phyloP scores from a whole-genome alignment of 2,888 invertebrate genomes.

The Rhagonycha fulva region DNA sequence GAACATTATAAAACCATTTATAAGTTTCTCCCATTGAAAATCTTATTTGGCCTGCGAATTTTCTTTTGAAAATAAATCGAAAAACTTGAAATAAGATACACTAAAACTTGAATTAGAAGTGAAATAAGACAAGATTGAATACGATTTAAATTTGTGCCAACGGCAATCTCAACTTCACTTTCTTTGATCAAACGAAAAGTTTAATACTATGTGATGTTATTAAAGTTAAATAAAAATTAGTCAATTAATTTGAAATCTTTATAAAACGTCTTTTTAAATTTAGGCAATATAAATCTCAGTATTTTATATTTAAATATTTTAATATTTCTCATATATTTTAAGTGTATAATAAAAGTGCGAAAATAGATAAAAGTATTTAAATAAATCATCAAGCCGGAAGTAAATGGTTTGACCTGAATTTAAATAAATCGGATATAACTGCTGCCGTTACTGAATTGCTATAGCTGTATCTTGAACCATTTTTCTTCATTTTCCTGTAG shows the following conservation, averaged over 20 bases:
- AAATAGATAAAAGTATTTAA: slow-evolving; percentile 35
- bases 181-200: slow-evolving; percentile 1
- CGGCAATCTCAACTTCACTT: neutral
- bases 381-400: slow-evolving; percentile 35
- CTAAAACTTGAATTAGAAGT: slow-evolving; percentile 13
- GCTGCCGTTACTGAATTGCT: slow-evolving; percentile 36
- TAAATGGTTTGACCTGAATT: slow-evolving; percentile 37
- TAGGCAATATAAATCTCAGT: neutral
- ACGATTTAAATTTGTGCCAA: slow-evolving; percentile 11
- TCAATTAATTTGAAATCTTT: neutral
- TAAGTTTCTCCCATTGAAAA: neutral
- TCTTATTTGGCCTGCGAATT: neutral
- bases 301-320: neutral
- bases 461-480: slow-evolving; percentile 14
- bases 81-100: slow-evolving; percentile 19
- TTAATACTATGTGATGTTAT: neutral
- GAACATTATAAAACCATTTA: slow-evolving; percentile 1
- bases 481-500: slow-evolving; percentile 28
- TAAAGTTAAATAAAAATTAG: neutral
- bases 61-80: slow-evolving; percentile 14
- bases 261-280: neutral
- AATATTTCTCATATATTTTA: neutral
- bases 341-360: neutral
- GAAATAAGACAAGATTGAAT: slow-evolving; percentile 12
- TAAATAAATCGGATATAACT: slow-evolving; percentile 40